Conservation (phyloP, 2,888 invertebrate genomes). For the Limenitis arthemis region DNA sequence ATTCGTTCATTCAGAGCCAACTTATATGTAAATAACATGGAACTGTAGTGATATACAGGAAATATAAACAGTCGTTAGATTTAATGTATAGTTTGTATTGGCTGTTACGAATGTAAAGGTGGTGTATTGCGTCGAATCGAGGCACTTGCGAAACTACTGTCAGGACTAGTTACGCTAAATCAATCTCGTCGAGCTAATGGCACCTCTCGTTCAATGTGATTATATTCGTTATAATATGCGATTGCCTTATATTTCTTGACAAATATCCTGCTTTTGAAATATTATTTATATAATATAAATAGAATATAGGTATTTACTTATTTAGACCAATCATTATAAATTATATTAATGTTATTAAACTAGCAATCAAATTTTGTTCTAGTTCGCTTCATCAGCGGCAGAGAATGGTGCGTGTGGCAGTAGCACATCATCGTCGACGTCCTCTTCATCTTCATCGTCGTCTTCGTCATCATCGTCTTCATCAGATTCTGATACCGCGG, state of each 20-base stretch:
- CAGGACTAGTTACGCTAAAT: constrained; percentile 54
- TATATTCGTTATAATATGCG: constrained; percentile 32
- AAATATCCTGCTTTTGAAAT: background rate
- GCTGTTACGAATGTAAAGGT: constrained; percentile 34
- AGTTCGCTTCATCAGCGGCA: constrained; percentile 55
- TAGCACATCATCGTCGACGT: constrained; percentile 59
- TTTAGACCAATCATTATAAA: too few relatives aligned
- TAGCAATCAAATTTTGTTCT: constrained; percentile 23
- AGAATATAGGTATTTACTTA: background rate
- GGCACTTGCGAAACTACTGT: constrained; percentile 33
- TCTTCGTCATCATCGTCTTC: constrained; percentile 64
- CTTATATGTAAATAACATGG: constrained; percentile 10
- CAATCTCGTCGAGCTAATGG: constrained; percentile 51
- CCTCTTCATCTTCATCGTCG: constrained; percentile 58
- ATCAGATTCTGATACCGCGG: constrained; percentile 61
- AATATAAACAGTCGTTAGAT: constrained; percentile 13
- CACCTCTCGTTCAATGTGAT: constrained; percentile 35
- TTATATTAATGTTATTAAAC: background rate
- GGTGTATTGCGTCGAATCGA: constrained; percentile 28
- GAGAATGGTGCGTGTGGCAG: constrained; percentile 56
- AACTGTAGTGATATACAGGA: constrained; percentile 4
- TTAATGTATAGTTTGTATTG: constrained; percentile 28
- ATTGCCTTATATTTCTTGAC: constrained; percentile 26
- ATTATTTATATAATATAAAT: background rate
- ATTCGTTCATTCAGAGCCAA: constrained; percentile 5